phyloP scores from a whole-genome alignment of 2,888 invertebrate species.

The Callyntrura sp. region DNA sequence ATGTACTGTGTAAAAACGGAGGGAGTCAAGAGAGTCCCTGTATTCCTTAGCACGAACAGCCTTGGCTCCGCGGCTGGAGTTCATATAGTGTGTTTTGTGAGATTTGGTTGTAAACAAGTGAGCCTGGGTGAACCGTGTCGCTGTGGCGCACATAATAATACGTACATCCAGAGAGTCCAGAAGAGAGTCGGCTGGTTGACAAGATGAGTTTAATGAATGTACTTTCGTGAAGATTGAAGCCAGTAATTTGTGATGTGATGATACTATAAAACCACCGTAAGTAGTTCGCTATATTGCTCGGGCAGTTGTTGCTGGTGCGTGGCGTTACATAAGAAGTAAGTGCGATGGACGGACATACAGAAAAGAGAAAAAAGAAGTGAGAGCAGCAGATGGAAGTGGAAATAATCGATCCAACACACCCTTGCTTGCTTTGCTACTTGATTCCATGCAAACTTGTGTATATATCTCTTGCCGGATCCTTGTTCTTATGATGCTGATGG shows the following conservation, averaged over 20 bases:
- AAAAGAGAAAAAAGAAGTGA: background rate
- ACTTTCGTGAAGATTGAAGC: background rate
- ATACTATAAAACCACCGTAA: conserved; percentile 17
- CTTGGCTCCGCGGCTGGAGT: background rate
- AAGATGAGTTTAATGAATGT: background rate
- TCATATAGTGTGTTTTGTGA: background rate
- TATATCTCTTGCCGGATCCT: conserved; percentile 17
- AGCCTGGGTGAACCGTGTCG: background rate
- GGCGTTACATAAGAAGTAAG: conserved; percentile 20
- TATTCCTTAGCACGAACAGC: too few relatives aligned
- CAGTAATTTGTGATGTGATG: conserved; percentile 45
- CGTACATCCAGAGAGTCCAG: background rate
- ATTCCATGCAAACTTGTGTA: conserved; percentile 24
- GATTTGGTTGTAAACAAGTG: background rate
- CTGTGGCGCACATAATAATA: background rate
- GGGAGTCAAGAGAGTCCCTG: background rate
- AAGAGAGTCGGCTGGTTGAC: background rate
- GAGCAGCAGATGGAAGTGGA: conserved; percentile 72
- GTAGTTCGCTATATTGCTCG: background rate
- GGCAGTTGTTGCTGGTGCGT: background rate
- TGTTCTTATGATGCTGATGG: conserved; percentile 49
- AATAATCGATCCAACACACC: conserved; percentile 78
- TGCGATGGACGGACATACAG: background rate
- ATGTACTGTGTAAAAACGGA: background rate
- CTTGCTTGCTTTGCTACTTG: conserved; percentile 52